Conservation (phyloP, 2,113 vertebrate genomes). For the Arizona elegans region DNA sequence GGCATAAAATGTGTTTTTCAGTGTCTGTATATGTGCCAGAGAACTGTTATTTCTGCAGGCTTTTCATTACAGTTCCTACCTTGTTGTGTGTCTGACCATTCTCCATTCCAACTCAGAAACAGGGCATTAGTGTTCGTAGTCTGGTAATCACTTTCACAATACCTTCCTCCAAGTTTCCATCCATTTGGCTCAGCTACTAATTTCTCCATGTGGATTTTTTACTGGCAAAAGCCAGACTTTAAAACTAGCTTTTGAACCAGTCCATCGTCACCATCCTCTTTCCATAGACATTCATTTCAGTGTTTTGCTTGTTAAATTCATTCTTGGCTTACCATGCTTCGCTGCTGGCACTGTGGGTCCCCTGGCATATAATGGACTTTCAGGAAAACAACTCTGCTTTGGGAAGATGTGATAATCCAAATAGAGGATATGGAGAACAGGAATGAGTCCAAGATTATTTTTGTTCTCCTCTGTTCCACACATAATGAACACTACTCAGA, state of each 20-base stretch:
- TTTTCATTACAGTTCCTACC: constrained; percentile 3
- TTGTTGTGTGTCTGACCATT: background rate
- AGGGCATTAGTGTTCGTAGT: background rate
- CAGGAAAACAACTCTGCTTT: background rate
- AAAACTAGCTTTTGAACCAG: background rate
- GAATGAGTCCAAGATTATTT: background rate
- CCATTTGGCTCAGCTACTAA: background rate
- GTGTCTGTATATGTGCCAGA: background rate
- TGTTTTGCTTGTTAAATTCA: background rate
- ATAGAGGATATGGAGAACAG: background rate
- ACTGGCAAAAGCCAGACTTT: background rate
- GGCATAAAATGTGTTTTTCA: constrained; percentile 13
- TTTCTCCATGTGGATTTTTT: background rate
- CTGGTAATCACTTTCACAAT: background rate
- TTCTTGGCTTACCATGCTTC: background rate
- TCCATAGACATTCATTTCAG: background rate
- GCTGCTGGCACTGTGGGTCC: background rate
- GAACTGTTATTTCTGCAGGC: background rate
- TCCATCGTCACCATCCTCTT: background rate
- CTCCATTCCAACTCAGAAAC: background rate
- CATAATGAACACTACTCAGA: background rate
- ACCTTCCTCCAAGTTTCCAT: constrained; percentile 1
- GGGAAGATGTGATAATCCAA: background rate
- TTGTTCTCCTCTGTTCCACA: background rate
- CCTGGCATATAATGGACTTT: background rate